Base-by-base conservation (phyloP, 2,888 invertebrate genomes). In the Neria commutata region DNA sequence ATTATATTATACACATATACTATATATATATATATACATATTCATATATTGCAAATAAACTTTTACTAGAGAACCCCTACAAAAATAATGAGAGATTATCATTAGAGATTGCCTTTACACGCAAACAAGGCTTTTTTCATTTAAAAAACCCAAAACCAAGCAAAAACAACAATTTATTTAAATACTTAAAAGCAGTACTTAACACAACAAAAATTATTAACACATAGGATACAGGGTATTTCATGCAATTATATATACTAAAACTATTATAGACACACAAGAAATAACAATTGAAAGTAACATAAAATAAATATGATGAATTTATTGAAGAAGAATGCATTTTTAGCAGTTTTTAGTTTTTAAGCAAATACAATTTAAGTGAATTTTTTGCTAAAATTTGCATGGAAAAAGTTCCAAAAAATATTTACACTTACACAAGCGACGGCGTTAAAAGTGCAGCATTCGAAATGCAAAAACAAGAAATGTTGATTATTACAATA, bases 211-310 rank as follows among this genome's bases (percentile, higher is more conserved):
- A 54, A 58, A 60, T 62, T 56, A 64, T 58, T 64, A 66, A 66
- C 69, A 77, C 73, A 79, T 91, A 91, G 91, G 91, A 91, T 91
- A 92, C 92, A 92, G 92, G 92, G 92, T 92, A 92, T 90, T 91
- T 90, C 91, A 91, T 91, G 90, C 91, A 90, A 90, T 91, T 91
- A 89, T 90, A 89, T 90, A 61, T 49, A 62, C 23, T 60, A 59
- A 60, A 62, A 64, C 60, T 59, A 61, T 59, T 52, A 52, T 47
- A 55, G 48, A 64, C 62, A 60, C 57, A 62, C 56, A 57, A 58
- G 62, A 61, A 54, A 64, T 59, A 47, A 48, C 50, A 56, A 56
- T 56, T 50, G 48, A 64, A 56, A 42, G 34, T 47, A 37, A 55
- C 55, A 58, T 33, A 25, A 49, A 37, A 50, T 16, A 21, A 21